Base-by-base conservation (phyloP, 1,140 invertebrate genomes). In the Holcopasites calliopsidis region DNA sequence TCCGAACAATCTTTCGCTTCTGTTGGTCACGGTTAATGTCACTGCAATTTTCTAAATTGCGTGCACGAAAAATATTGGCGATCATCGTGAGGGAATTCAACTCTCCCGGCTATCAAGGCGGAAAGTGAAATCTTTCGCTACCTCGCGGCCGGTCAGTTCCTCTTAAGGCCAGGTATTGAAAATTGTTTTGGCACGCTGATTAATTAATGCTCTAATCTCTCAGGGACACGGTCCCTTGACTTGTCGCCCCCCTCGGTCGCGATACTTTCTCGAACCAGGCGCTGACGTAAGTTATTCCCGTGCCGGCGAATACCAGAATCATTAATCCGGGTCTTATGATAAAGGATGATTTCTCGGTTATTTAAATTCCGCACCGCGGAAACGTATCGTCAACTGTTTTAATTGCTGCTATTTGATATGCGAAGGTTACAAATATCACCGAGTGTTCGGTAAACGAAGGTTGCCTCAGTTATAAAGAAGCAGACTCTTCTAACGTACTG, bases 51-150 rank as follows among this genome's bases (percentile, higher is more conserved):
- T 44, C 40, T 68, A 55, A 44, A 6, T 4, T 18, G 0, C 7
- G 18, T n/a, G n/a, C n/a, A n/a, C n/a, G n/a, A n/a, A n/a, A n/a
- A n/a, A n/a, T n/a, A n/a, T n/a, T n/a, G n/a, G n/a, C n/a, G n/a
- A n/a, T n/a, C n/a, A n/a, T n/a, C n/a, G n/a, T n/a, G n/a, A n/a
- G n/a, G n/a, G n/a, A n/a, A n/a, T n/a, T n/a, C n/a, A n/a, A n/a
- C n/a, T n/a, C n/a, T 28, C 23, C 31, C 54, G 57, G 33, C 35
- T 11, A 69, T 52, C 76, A 68, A 68, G 62, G 57, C 54, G 49
- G 69, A 79, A 79, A 80, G 77, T 79, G 77, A 80, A 80, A 80
- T 80, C 38, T n/a, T n/a, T n/a, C n/a, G n/a, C n/a, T n/a, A n/a
- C n/a, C 33, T 50, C 54, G 11, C 2, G 3, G n/a, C 7, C 28